Base-by-base conservation (phyloP, 2,113 vertebrate genomes). In the Eudyptes chrysolophus region DNA sequence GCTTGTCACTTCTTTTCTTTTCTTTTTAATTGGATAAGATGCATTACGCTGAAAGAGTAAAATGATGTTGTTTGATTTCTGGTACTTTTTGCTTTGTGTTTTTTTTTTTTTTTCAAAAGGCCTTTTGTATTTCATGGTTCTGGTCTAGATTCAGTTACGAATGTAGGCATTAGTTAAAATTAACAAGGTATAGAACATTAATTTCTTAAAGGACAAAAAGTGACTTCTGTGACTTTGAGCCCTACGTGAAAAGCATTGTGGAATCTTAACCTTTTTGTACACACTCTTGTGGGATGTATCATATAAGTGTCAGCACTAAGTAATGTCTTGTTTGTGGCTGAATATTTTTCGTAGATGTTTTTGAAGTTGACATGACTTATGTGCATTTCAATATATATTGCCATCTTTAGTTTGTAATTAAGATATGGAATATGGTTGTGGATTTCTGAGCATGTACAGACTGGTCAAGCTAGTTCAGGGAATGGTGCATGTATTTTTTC, bases 401-500 rank as follows among this genome's bases (percentile, higher is more conserved):
- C 98, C 97, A 98, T 99, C 98, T 98, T 98, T 98, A 98, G 98
- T 99, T 98, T 98, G 98, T 98, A 98, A 98, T 98, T 98, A 98
- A 98, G 97, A 97, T 98, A 98, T 99, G 98, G 98, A 98, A 98
- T 97, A 99, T 99, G 98, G 98, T 98, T 97, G 97, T 98, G 98
- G 98, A 99, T 99, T 99, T 99, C 98, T 98, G 98, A 99, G 99
- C 98, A 99, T 99, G 98, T 98, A 98, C 98, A 98, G 98, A 98
- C 95, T 98, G 98, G 98, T 99, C 98, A 98, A 98, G 98, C 97
- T 98, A 98, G 98, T 98, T 98, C 97, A 98, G 98, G 98, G 98
- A 98, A 98, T 98, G 98, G 98, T 99, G 99, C 99, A 99, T 99
- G 99, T 98, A 94, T 98, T 98, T 98, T 98, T 98, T 98, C 98